Conservation (phyloP, 1,140 invertebrate species). For the Heliconius nattereri region DNA sequence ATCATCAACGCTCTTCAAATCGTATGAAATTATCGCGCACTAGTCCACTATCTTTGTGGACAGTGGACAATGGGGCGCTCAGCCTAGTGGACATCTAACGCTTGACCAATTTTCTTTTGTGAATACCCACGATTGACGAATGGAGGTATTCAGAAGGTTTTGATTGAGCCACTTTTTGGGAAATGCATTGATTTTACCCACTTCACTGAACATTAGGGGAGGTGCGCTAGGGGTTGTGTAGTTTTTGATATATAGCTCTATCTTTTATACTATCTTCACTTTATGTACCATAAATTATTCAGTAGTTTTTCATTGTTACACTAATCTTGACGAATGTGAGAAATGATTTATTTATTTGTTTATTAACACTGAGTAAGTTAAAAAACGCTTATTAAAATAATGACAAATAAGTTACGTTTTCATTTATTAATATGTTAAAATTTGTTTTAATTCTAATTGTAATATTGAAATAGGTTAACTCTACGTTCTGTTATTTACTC, state of each 20-base stretch:
- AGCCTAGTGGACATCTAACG: constrained; percentile 74
- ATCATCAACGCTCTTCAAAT: constrained; percentile 17
- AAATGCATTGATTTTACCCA: constrained; percentile 69
- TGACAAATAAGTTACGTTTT: too few species aligned
- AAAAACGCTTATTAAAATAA: too few species aligned
- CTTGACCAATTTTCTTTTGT: constrained; percentile 80
- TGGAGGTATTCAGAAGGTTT: constrained; percentile 56
- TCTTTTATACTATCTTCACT: constrained; percentile 18
- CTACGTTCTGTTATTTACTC: too few species aligned
- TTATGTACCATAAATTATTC: neutral
- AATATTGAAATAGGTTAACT: too few species aligned
- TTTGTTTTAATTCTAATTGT: too few species aligned
- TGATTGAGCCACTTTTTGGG: constrained; percentile 66
- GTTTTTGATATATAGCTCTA: constrained; percentile 16
- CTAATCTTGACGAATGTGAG: neutral
- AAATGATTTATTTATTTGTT: neutral
- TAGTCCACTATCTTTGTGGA: constrained; percentile 18
- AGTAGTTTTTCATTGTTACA: neutral
- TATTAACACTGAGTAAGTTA: neutral
- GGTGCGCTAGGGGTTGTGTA: constrained; percentile 20
- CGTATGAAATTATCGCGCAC: constrained; percentile 25
- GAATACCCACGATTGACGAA: constrained; percentile 69
- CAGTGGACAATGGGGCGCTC: constrained; percentile 65
- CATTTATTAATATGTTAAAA: too few species aligned
- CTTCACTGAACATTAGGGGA: constrained; percentile 56